Evolutionary conservation across 2,797 vertebrate species (phyloP), one percentile per base, ranked within the genome.

Genomic region (Meda fulgida): DNA sequence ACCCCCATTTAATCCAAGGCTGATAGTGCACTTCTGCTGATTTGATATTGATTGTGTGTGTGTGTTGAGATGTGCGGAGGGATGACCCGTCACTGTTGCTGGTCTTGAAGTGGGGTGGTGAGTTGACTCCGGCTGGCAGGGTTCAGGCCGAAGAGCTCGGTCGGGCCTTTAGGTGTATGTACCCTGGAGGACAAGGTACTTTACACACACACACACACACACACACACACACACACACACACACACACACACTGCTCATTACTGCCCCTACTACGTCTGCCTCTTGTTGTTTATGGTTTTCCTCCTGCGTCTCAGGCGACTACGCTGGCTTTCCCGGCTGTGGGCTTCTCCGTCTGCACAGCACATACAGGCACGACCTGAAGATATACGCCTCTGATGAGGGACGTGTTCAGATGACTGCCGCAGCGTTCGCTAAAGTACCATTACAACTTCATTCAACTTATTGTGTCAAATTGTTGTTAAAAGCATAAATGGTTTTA

Each of bases 381-480:
- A 97, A 97, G 94, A 97, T 97, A 86, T 97, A 97, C 2, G 97
- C 97, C 75, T 97, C 96, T 18, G 97, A 97, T 88, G 97, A 97
- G 89, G 97, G 97, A 66, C 93, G 97, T 60, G 96, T 97, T 84
- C 97, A 97, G 89, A 97, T 97, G 97, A 97, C 97, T 16, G 96
- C 96, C 43, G 97, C 97, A 70, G 97, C 97, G 78, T 97, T 97
- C 92, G 97, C 97, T 82, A 97, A 97, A 95, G 96, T 97, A 69
- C 10, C 70, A 53, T 31, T 7, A 51, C 9, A 31, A 11, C 38
- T 7, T 36, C 18, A 73, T 29, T 48, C 10, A 19, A 9, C 1
- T 48, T 29, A 1, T 26, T 18, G 18, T 18, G n/a, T 10, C 4
- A 63, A 36, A 10, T 19, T 67, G 4, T 19, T 73, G n/a, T 48